A percentile compares a stretch with the other conserved stretches of the same genome.
phyloP scores from a whole-genome alignment of 2,113 vertebrate species.

The Aramus guarauna region DNA sequence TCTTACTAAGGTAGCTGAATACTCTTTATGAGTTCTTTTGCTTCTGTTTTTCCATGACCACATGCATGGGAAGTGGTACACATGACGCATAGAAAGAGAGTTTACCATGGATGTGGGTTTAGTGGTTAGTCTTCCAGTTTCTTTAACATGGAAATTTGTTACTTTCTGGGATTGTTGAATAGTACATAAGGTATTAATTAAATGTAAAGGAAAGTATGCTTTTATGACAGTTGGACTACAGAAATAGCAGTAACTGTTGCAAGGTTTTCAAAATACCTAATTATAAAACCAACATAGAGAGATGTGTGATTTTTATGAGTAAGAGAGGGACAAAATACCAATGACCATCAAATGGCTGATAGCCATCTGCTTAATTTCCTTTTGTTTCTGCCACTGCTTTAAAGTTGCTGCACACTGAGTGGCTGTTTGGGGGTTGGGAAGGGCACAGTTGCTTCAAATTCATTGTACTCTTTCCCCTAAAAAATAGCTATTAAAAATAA shows the following conservation, averaged over 20 bases:
- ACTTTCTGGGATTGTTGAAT: not conserved
- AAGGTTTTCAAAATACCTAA: not conserved
- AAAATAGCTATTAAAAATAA: not conserved
- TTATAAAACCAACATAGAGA: not conserved
- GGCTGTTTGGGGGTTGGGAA: not conserved
- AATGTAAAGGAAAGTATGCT: not conserved
- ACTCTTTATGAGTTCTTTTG: not conserved
- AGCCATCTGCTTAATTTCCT: not conserved
- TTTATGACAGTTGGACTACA: not conserved
- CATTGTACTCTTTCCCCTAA: not conserved
- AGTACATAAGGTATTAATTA: not conserved
- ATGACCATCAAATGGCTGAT: not conserved
- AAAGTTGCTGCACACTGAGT: not conserved
- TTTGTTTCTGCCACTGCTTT: not conserved
- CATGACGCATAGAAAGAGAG: not conserved
- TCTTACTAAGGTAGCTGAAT: not conserved
- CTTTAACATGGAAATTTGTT: not conserved
- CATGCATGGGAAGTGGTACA: not conserved
- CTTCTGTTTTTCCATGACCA: not conserved
- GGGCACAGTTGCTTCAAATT: not conserved
- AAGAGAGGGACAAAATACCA: not conserved
- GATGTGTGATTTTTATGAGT: not conserved
- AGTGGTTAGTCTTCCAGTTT: not conserved
- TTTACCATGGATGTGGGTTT: not conserved
- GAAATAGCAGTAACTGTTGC: not conserved